Conservation (phyloP, 2,797 vertebrate genomes). For the Tapirus indicus region DNA sequence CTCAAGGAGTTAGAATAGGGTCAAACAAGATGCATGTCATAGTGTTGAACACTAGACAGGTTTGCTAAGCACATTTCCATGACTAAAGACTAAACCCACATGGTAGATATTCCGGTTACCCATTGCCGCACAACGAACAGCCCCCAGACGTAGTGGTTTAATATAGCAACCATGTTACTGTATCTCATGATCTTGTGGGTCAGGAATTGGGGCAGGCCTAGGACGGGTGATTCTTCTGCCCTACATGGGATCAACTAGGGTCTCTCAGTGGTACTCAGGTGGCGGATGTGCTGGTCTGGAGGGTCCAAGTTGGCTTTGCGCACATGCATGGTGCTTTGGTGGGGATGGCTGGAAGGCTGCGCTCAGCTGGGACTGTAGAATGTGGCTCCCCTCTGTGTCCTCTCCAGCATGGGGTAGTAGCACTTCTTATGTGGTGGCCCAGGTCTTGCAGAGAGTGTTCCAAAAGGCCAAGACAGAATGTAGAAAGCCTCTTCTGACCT, state of each 20-base stretch:
- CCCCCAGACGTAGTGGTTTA: not conserved
- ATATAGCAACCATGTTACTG: not conserved
- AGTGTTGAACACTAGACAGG: not conserved
- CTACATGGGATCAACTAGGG: not conserved
- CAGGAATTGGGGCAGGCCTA: not conserved
- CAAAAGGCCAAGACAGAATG: constrained; percentile 7
- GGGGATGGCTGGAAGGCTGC: not conserved
- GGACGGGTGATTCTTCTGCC: not conserved
- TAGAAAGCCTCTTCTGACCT: not conserved
- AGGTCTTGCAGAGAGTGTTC: not conserved
- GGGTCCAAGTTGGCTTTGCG: not conserved
- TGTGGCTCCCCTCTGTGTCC: not conserved
- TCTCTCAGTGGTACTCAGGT: not conserved
- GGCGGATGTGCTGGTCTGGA: not conserved
- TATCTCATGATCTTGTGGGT: not conserved
- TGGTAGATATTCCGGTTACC: not conserved
- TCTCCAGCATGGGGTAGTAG: not conserved
- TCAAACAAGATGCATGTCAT: not conserved
- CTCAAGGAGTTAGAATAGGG: constrained; percentile 12
- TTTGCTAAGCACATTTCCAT: constrained; percentile 19
- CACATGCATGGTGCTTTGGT: not conserved
- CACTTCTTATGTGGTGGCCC: not conserved
- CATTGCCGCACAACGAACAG: not conserved
- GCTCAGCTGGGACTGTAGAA: not conserved
- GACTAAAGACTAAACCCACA: not conserved